Evolutionary conservation across 2,113 vertebrate genomes (phyloP).

Genomic region (Antechinus stuartii): DNA sequence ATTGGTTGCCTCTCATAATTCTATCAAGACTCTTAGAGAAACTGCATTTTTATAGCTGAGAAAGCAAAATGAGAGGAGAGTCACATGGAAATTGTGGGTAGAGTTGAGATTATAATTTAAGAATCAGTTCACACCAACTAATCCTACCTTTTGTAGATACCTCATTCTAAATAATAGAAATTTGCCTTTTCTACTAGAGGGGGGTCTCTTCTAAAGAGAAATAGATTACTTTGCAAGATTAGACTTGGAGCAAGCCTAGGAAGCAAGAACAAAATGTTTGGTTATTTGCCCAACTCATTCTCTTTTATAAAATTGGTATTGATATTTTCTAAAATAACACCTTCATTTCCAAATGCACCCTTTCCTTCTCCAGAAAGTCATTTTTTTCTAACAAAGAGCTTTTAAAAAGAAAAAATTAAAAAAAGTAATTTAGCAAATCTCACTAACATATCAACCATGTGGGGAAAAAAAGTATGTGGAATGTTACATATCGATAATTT

Average conservation of each 20-base stretch:
- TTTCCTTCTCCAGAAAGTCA: neutral
- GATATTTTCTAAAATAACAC: neutral
- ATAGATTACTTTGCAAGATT: neutral
- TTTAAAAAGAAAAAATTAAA: neutral
- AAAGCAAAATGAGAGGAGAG: neutral
- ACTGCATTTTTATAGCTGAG: neutral
- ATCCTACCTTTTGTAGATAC: rapidly evolving
- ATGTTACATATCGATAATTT: neutral
- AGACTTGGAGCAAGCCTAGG: neutral
- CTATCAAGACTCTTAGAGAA: neutral
- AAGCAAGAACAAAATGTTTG: neutral
- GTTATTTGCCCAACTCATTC: neutral
- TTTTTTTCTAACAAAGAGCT: neutral
- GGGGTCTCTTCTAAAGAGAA: neutral
- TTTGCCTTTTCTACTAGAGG: neutral
- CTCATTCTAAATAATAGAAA: neutral
- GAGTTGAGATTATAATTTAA: neutral
- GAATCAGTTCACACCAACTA: neutral
- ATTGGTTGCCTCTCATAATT: neutral
- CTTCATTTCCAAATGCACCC: neutral
- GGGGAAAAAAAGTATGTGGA: neutral
- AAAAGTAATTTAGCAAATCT: neutral
- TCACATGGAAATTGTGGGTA: neutral
- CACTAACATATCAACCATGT: neutral
- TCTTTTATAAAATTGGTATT: neutral